These are phyloP conservation scores for Molossus molossus DNA, from an alignment of 2,797 vertebrate species.

Conservation along the genomic window DNA sequence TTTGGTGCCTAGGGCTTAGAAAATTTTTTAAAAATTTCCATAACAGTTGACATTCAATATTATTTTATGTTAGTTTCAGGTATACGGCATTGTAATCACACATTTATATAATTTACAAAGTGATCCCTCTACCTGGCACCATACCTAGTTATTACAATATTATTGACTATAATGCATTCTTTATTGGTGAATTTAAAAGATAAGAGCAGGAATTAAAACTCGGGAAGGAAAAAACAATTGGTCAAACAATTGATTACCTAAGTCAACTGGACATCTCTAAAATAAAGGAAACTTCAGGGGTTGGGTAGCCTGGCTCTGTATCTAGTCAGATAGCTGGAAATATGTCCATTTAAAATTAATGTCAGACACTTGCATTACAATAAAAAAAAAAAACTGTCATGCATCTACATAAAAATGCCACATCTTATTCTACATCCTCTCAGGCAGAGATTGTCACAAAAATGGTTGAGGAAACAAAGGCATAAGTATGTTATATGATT, in stretches of 20 bases:
- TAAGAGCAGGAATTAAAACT: no score
- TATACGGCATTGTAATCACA: no score
- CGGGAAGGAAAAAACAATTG: background rate
- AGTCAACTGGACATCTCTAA: background rate
- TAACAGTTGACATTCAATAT: no score
- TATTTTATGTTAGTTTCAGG: no score
- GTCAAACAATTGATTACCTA: background rate
- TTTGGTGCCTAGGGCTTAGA: background rate
- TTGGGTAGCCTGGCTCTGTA: background rate
- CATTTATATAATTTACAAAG: no score
- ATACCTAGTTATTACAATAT: no score
- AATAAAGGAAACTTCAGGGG: background rate
- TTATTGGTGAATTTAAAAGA: no score
- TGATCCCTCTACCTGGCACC: no score
- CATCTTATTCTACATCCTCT: conserved; percentile 14
- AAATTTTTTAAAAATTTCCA: background rate
- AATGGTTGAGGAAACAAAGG: background rate
- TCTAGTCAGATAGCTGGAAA: background rate
- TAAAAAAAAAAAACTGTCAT: background rate
- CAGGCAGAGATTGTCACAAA: background rate
- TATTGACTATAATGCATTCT: no score
- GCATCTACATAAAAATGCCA: background rate
- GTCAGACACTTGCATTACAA: background rate
- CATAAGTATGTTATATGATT: background rate
- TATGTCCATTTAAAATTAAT: background rate